Evolutionary conservation across 2,797 vertebrate species (phyloP).

Genomic region (Hippoglossus hippoglossus): DNA sequence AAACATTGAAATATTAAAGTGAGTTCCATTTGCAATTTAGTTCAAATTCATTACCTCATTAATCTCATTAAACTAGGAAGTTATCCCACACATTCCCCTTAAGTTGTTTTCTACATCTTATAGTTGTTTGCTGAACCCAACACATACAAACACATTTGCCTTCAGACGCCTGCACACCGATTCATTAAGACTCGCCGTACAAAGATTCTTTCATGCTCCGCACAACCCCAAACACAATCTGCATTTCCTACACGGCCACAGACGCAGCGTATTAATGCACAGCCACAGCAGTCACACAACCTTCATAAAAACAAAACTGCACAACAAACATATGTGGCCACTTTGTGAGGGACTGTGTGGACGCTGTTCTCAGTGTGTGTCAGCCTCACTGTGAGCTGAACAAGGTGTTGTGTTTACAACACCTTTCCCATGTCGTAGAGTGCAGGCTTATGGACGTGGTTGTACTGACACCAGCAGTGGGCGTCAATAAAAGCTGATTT

Average conservation of each 20-base stretch:
- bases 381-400: slow-evolving; percentile 18
- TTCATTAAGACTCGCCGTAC: slow-evolving; percentile 44
- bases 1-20: neutral
- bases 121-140: slow-evolving; percentile 19
- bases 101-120: slow-evolving; percentile 28
- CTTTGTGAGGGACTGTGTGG: slow-evolving; percentile 34
- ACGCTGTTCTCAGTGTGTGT: slow-evolving; percentile 15
- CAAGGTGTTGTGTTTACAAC: slow-evolving; percentile 54
- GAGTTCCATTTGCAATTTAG: slow-evolving; percentile 8
- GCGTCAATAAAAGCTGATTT: neutral
- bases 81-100: slow-evolving; percentile 14
- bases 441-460: slow-evolving; percentile 16
- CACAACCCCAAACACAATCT: slow-evolving; percentile 27
- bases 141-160: slow-evolving; percentile 10
- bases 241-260: slow-evolving; percentile 18
- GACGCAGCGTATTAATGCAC: slow-evolving; percentile 35
- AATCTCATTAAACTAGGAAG: slow-evolving; percentile 22
- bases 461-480: neutral
- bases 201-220: slow-evolving; percentile 49
- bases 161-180: slow-evolving; percentile 42
- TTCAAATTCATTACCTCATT: slow-evolving; percentile 26
- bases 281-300: slow-evolving; percentile 29
- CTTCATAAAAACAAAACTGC: slow-evolving; percentile 41
- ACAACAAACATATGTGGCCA: slow-evolving; percentile 38
- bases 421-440: slow-evolving; percentile 2